Evolutionary conservation across 2,888 invertebrate species (phyloP).

Genomic region (Penaeus monodon): DNA sequence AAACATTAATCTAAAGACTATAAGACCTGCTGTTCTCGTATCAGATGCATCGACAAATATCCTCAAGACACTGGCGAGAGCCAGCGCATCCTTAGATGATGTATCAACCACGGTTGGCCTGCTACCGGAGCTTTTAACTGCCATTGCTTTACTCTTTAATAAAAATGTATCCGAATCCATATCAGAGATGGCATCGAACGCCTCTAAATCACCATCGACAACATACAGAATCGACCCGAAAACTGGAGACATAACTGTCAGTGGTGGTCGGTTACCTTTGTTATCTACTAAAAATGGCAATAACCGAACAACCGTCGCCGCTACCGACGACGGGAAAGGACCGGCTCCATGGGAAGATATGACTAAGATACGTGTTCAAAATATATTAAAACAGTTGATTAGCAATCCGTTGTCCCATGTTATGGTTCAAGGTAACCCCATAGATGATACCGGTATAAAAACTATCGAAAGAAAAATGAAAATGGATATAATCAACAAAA

Average conservation of each 20-base stretch:
- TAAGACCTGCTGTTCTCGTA: neutral
- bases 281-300: too few relatives aligned
- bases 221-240: neutral
- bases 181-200: neutral
- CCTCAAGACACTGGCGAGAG: neutral
- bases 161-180: neutral
- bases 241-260: neutral
- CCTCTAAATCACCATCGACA: neutral
- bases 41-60: neutral
- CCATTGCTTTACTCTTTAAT: neutral
- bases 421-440: too few relatives aligned
- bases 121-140: neutral
- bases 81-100: neutral
- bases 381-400: too few relatives aligned
- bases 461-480: too few relatives aligned
- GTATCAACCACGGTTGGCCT: neutral
- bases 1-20: neutral
- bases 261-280: neutral
- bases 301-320: too few relatives aligned
- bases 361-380: too few relatives aligned
- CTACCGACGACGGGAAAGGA: too few relatives aligned
- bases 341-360: too few relatives aligned
- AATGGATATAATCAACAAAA: too few relatives aligned
- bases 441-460: too few relatives aligned
- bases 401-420: too few relatives aligned